Base-by-base conservation (phyloP, 2,888 invertebrate species). In the Acrobasis consociella region DNA sequence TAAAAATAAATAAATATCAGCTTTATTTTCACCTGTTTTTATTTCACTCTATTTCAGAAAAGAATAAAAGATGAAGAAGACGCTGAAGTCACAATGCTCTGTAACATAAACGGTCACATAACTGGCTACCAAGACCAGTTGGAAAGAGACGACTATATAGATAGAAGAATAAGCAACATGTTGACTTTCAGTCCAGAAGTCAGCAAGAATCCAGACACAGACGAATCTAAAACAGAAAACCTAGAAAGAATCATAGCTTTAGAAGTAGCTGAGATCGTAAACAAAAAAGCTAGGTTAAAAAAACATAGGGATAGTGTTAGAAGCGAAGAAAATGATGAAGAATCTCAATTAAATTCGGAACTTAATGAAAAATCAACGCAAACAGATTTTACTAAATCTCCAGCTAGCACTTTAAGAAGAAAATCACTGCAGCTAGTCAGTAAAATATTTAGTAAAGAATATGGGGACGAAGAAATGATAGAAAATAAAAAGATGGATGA, bases 401-500 rank as follows among this genome's bases (percentile, higher is more conserved):
- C 87, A 62, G 74, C 74, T 2, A 84, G 67, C 64, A 81, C 81
- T 2, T 72, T 91, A 37, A 85, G 88, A 74, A 84, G 85, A 66
- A 91, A 89, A 69, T 88, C 91, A 2, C 68, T 86, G 38, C 86
- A 88, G 51, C 62, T 91, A 51, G 80, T 91, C 0, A 87, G 69
- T 66, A 87, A 80, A 66, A 81, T 92, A 67, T 85, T 91, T 49
- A 75, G 75, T 1, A 84, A 82, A 52, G 84, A 86, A 39, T 76
- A 81, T 39, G 78, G 60, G 10, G 82, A 84, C 50, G 84, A 86
- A 58, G 84, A 86, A 69, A 58, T 76, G 0, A 66, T 82, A 9
- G 89, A 89, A 56, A 86, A 87, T 71, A 89, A 83, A 51, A 85
- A 72, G 66, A 88, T 90, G 80, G 89, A 91, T 64, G 89, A 91